Conservation (phyloP, 1,140 invertebrate genomes). For the Diplogasteroides magnus region DNA sequence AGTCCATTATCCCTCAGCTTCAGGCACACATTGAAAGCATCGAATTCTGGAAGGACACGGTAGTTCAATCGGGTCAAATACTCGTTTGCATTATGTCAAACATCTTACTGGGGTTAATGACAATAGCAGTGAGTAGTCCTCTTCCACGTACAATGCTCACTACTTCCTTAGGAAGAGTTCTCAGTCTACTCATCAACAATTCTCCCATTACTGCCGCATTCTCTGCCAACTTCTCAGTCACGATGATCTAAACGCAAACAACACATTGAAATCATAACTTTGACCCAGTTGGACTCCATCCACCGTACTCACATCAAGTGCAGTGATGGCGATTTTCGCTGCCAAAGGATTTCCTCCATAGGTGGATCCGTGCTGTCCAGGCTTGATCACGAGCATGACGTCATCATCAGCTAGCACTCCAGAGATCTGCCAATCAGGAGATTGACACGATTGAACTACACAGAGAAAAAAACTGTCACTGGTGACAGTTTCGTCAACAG, state of each 20-base stretch:
- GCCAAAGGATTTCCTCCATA: conserved; percentile 96
- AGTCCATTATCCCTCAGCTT: conserved; percentile 79
- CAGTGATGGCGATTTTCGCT: conserved; percentile 69
- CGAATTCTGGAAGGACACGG: conserved; percentile 65
- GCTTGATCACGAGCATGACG: conserved; percentile 82
- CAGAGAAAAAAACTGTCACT: too few relatives aligned
- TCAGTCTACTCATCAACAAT: conserved; percentile 71
- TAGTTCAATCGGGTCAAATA: neutral
- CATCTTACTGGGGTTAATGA: conserved; percentile 76
- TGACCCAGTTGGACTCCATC: neutral
- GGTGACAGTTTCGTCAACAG: too few relatives aligned
- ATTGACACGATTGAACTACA: neutral
- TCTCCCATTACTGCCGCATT: conserved; percentile 77
- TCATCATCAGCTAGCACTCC: conserved; percentile 78
- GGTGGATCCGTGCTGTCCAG: conserved; percentile 93
- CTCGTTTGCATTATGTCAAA: too few relatives aligned
- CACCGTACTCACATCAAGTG: conserved; percentile 58
- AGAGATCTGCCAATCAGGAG: conserved; percentile 64
- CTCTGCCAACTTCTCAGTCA: conserved; percentile 82
- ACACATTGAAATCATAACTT: too few relatives aligned
- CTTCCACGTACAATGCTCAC: conserved; percentile 78
- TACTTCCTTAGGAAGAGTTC: conserved; percentile 68
- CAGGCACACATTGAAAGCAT: conserved; percentile 86
- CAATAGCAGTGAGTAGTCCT: conserved; percentile 89
- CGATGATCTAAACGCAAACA: conserved; percentile 63